Conservation (phyloP, 2,113 vertebrate genomes). For the Myanophis thanlyinensis region DNA sequence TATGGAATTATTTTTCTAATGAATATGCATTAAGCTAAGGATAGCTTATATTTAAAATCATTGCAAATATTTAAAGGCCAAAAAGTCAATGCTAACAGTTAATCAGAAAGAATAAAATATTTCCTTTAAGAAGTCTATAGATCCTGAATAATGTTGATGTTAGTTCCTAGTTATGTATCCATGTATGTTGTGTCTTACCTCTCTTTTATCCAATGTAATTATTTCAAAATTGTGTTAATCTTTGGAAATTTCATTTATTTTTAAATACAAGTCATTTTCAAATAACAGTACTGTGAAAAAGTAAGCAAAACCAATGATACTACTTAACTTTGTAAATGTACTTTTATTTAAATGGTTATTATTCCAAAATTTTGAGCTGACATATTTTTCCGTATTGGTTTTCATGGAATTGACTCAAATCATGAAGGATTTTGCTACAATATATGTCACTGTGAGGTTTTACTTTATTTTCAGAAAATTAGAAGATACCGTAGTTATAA, state of each 20-base stretch:
- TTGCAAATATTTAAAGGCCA: background rate
- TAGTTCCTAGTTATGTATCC: background rate
- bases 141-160: background rate
- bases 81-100: background rate
- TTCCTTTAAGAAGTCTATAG: background rate
- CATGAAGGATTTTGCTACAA: slow-evolving; percentile 48
- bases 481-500: slow-evolving; percentile 66
- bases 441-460: slow-evolving; percentile 57
- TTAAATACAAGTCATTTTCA: background rate
- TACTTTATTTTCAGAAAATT: slow-evolving; percentile 62
- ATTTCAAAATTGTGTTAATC: background rate
- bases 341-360: slow-evolving; percentile 26
- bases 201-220: background rate
- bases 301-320: background rate
- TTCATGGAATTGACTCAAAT: slow-evolving; percentile 53
- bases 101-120: background rate
- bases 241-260: background rate
- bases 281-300: background rate
- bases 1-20: background rate
- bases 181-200: background rate
- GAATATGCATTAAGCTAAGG: background rate
- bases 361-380: slow-evolving; percentile 35
- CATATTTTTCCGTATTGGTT: slow-evolving; percentile 28
- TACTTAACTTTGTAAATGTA: background rate
- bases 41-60: background rate